Evolutionary conservation across 2,113 vertebrate species (phyloP).

Genomic region (Podilymbus podiceps): DNA sequence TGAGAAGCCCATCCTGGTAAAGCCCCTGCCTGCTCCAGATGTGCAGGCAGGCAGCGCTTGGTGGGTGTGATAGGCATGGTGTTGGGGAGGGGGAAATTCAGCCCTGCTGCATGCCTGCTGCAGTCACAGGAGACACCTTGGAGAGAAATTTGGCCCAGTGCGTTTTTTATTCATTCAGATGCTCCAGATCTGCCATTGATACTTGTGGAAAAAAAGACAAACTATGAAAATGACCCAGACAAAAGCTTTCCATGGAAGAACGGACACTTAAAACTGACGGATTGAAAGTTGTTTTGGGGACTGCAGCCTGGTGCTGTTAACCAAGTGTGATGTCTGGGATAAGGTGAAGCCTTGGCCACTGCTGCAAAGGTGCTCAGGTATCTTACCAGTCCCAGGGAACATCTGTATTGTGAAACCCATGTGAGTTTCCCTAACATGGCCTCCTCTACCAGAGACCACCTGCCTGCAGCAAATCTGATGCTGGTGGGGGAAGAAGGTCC

Average conservation of each 20-base stretch:
- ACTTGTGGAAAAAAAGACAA: slow-evolving; percentile 19
- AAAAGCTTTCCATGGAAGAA: not conserved
- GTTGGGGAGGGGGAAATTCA: not conserved
- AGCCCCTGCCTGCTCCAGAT: not conserved
- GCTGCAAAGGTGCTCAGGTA: not conserved
- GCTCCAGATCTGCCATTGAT: slow-evolving; percentile 4
- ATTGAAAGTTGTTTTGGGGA: slow-evolving; percentile 19
- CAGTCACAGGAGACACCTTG: not conserved
- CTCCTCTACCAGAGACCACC: not conserved
- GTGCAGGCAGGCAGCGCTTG: not conserved
- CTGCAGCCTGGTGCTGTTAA: not conserved
- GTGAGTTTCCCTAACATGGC: not conserved
- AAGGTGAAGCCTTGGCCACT: not conserved
- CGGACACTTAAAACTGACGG: not conserved
- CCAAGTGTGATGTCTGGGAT: not conserved
- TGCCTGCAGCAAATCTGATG: accelerated
- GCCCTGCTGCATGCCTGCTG: not conserved
- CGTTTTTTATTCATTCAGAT: slow-evolving; percentile 46
- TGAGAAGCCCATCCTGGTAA: not conserved
- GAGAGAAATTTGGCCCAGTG: not conserved
- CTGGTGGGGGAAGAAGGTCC: not conserved
- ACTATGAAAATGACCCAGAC: slow-evolving; percentile 20
- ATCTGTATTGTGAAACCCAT: not conserved
- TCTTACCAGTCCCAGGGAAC: not conserved
- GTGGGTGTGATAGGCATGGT: not conserved